Base-by-base conservation (phyloP, 2,888 invertebrate species). In the Teleogryllus oceanicus region DNA sequence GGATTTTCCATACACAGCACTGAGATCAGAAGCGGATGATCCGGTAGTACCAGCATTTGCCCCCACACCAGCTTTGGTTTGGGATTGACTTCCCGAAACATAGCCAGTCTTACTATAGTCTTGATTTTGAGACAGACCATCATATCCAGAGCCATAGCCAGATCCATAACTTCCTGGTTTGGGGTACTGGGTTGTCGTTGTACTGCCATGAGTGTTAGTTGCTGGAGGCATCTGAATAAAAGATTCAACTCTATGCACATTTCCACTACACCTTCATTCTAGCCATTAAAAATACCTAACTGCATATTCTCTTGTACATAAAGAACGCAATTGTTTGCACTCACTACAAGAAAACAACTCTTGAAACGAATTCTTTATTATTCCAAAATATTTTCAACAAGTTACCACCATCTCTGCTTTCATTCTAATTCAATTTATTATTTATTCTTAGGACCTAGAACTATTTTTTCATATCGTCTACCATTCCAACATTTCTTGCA, bases 1-100 rank as follows among this genome's bases (percentile, higher is more conserved):
- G 83, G 92, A 91, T 88, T 96, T 96, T 85, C 94, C 93, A 87
- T 96, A 97, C 92, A 96, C 95, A 83, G 92, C 92, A 84, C 90
- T 89, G 85, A 96, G 91, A 84, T 96, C 96, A 79, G 93, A 92
- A 78, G 91, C 90, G 78, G 92, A 91, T 79, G 85, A 88, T 85
- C 84, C 84, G 79, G 84, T 81, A 8, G 84, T 83, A 21, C 83
- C 84, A 49, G 82, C 81, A 78, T 79, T 81, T 20, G 87, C 85
- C 80, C 85, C 85, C 77, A 87, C 86, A 79, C 87, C 89, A 80
- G 86, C 86, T 84, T 89, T 89, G 80, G 87, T 88, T 83, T 88
- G 86, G 80, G 87, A 86, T 83, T 89, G 89, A 77, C 88, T 87
- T 75, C 86, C 84, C 80, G 85, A 85, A 78, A 89, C 88, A 84